These are phyloP conservation scores for Nothocercus nigrocapillus DNA, from an alignment of 2,113 vertebrate species.

Conservation along the genomic window DNA sequence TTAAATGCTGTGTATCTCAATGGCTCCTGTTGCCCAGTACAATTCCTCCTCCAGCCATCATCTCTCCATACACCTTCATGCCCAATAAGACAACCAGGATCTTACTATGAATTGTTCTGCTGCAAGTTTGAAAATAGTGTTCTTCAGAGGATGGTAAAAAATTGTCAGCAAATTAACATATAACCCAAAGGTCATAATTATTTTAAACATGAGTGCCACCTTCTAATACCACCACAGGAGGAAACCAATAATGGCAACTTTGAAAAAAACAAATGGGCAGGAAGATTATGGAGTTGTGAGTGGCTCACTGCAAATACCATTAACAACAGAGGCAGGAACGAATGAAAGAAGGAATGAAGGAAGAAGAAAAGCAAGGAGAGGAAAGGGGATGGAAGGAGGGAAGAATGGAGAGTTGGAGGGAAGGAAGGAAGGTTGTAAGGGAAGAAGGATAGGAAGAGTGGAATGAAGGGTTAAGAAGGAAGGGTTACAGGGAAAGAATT, in stretches of 20 bases:
- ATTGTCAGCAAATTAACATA: not conserved
- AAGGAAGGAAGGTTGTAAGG: fast-evolving
- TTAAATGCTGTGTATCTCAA: not conserved
- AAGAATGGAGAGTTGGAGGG: not conserved
- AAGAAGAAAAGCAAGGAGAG: not conserved
- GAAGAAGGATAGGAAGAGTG: not conserved
- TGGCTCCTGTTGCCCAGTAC: not conserved
- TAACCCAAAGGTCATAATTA: not conserved
- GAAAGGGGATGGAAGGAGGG: not conserved
- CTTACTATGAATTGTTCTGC: not conserved
- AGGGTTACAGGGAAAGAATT: not conserved
- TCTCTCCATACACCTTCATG: not conserved
- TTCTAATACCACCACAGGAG: not conserved
- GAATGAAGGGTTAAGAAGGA: not conserved
- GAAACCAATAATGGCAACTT: not conserved
- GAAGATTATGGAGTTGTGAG: not conserved
- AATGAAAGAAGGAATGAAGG: not conserved
- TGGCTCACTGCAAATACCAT: not conserved
- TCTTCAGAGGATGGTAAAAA: not conserved
- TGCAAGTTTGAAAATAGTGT: not conserved
- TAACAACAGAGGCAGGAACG: not conserved
- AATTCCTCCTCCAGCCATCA: not conserved
- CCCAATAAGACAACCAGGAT: not conserved
- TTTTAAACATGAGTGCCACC: not conserved
- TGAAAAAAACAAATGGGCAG: not conserved